Base-by-base conservation (phyloP, 2,888 invertebrate species). In the Eledone cirrhosa region DNA sequence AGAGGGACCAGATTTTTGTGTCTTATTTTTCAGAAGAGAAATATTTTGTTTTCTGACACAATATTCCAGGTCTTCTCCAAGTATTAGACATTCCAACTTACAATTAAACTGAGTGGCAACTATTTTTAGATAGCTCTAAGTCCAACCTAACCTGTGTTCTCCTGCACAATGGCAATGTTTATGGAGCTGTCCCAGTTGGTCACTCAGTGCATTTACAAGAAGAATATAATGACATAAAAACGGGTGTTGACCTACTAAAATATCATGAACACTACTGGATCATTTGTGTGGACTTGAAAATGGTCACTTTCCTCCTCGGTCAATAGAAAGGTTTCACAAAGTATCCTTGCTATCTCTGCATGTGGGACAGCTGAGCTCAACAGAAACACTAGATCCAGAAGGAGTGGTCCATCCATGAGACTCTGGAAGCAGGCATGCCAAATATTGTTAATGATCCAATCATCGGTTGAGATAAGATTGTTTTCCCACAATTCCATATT, bases 351-450 rank as follows among this genome's bases (percentile, higher is more conserved):
- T 63, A 63, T 63, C 63, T 63, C 63, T 63, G 63, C 22, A n/a
- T 63, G 63, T 63, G 63, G 63, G 63, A 63, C 63, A 63, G 63
- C 63, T 24, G n/a, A 63, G 63, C 63, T 63, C n/a, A 24, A 63
- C 5, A 63, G 63, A 63, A 63, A 63, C 63, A 63, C 63, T 63
- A 11, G 63, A 63, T 63, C 63, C 63, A 63, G 63, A 33, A 33
- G 33, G 11, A 63, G 63, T 63, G 63, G 3, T 11, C 63, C 63
- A 63, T 63, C 11, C 63, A n/a, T 63, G 63, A 63, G 63, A 63
- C 63, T 63, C 63, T 63, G 63, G 63, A 63, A 63, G 63, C 63
- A 63, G 63, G 11, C 63, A 63, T 63, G 63, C 63, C 63, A 63
- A 63, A 63, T 63, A 63, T 63, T 63, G 63, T 63, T 3, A 63